Base-by-base conservation (phyloP, 2,888 invertebrate genomes). In the Apocheima hispidaria region DNA sequence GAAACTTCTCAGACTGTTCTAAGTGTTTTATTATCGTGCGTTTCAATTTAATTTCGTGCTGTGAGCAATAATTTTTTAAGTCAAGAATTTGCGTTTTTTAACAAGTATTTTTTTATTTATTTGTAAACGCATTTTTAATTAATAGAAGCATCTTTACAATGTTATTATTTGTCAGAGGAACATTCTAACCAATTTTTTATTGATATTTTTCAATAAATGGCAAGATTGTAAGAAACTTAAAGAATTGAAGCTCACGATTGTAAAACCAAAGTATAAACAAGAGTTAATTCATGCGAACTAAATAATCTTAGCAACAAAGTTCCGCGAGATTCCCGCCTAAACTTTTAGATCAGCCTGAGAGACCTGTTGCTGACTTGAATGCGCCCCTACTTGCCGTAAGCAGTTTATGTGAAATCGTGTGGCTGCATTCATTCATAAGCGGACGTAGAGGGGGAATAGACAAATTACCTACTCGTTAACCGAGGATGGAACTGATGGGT, bases 361-460 rank as follows among this genome's bases (percentile, higher is more conserved):
- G 10, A 38, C 38, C 18, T 38, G 38, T 38, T 38, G 38, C 38
- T 10, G 18, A 18, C 18, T 38, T 38, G 10, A 38, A 18, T 10
- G 18, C 4, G 38, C 10, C 26, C 6, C 26, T 26, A 26, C 26
- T 26, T 26, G 26, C 26, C 26, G 26, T 4, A 26, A 26, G 6
- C 46, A 33, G 40, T 53, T 59, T 56, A 30, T 63, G 46, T 58
- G n/a, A 46, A 52, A 30, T 40, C 20, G 40, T 49, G 60, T 44
- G 28, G 51, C 55, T 64, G 60, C 41, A 55, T 57, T 49, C 56
- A 62, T 64, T 61, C 63, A 64, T 48, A 62, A 62, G 3, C 35
- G 46, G 49, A 50, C 52, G 49, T 50, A 57, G 49, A 58, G 56
- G 52, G 50, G 43, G 48, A 53, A 60, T 67, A 56, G 56, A 61